Evolutionary conservation across 2,797 vertebrate genomes (phyloP).

Genomic region (Arremon brunneinucha): DNA sequence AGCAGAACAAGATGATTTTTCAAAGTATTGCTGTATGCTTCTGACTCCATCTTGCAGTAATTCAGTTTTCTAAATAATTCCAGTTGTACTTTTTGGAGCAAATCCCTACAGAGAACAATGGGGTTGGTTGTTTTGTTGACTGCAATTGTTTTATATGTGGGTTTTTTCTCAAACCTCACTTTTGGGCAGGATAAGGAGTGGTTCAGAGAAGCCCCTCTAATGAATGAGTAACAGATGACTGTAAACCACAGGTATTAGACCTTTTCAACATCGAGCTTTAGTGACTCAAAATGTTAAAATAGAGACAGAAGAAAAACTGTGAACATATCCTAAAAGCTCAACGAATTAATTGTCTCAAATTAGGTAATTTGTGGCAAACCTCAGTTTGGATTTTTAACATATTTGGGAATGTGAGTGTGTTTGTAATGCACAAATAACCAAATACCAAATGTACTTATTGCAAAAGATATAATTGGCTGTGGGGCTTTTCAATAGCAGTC

Average conservation of each 20-base stretch:
- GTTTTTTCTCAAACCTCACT: conserved; percentile 5
- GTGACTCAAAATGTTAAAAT: conserved; percentile 28
- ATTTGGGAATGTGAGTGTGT: conserved; percentile 26
- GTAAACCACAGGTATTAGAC: conserved; percentile 40
- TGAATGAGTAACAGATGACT: conserved; percentile 55
- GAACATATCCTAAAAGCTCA: conserved; percentile 21
- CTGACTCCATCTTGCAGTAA: conserved; percentile 32
- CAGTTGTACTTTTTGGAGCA: conserved; percentile 22
- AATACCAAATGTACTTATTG: neutral
- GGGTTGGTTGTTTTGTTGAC: neutral
- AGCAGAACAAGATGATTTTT: conserved; percentile 3
- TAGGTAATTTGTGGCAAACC: conserved; percentile 55
- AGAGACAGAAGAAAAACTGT: conserved; percentile 17
- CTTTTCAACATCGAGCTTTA: conserved; percentile 23
- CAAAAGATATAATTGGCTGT: neutral
- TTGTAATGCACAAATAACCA: neutral
- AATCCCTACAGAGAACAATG: conserved; percentile 11
- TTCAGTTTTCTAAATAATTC: conserved; percentile 49
- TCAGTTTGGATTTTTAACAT: conserved; percentile 47
- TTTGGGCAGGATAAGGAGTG: neutral
- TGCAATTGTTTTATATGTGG: conserved; percentile 10
- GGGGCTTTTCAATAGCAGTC: neutral
- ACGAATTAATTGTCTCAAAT: conserved; percentile 52
- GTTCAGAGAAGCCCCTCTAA: conserved; percentile 50
- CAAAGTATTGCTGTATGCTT: neutral